A percentile compares a stretch with the other conserved stretches of the same genome.
Evolutionary conservation across 2,888 invertebrate species (phyloP).

Genomic region (Limnephilus marmoratus): DNA sequence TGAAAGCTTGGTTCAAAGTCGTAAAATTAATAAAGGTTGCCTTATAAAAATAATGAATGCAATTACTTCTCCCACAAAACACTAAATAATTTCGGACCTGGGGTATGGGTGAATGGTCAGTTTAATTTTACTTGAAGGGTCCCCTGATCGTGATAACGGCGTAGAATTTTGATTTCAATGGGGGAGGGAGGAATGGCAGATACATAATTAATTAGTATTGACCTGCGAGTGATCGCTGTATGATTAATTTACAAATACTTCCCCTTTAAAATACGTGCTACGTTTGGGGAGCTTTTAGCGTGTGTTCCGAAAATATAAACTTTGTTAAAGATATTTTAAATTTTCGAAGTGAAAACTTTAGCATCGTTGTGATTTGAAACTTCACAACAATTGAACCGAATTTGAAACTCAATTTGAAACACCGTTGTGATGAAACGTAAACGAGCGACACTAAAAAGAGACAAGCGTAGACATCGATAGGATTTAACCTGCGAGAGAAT

Average conservation of each 20-base stretch:
- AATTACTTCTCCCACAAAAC: background rate
- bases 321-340: no score
- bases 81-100: background rate
- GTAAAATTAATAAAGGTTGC: background rate
- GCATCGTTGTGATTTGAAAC: no score
- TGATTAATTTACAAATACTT: background rate
- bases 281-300: background rate
- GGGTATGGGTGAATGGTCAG: background rate
- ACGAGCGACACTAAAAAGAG: no score
- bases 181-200: background rate
- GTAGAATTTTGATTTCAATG: background rate
- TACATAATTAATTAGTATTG: background rate
- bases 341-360: no score
- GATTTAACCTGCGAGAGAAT: no score
- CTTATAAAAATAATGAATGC: background rate
- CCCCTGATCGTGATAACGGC: background rate
- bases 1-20: background rate
- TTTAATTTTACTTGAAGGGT: background rate
- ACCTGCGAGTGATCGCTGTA: constrained; percentile 2
- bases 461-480: no score
- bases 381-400: no score
- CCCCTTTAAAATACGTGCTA: background rate
- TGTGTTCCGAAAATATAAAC: background rate
- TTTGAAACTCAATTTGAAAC: no score
- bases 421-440: no score